Base-by-base conservation (phyloP, 2,113 vertebrate species). In the Tympanuchus pallidicinctus region DNA sequence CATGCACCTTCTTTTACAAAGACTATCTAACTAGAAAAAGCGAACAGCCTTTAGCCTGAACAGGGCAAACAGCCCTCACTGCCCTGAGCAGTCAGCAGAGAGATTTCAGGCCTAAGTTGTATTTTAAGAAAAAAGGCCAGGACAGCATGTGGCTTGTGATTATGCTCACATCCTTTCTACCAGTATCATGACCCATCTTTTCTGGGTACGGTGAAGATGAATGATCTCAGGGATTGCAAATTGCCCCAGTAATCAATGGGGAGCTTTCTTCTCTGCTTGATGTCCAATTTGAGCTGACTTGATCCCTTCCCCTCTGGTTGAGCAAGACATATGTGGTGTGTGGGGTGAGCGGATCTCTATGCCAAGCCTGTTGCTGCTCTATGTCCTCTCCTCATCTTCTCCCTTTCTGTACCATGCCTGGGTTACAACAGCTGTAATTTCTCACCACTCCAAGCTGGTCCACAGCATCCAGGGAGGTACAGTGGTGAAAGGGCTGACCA, bases 81-180 rank as follows among this genome's bases (percentile, higher is more conserved):
- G 38, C 52, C 74, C 16, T 5, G 48, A 69, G 80, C 25, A 82
- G 43, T 72, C 69, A 80, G 14, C 70, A 77, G 61, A 75, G 47
- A 61, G 45, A 42, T 83, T 52, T 38, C 61, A 81, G 61, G 67
- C 50, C 40, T 70, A 67, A 61, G 54, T 52, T 70, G 50, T 1
- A 85, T 64, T 17, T 81, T 45, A 54, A 77, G 69, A 74, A 59
- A 24, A 80, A 88, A 84, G 38, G 59, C 61, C 83, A 92, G 73
- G 38, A 28, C 60, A 89, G 59, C 70, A 50, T 43, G 82, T 60
- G 63, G 59, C 47, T 67, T 76, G 45, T 50, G 75, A 27, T 86
- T 24, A 48, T 8, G 32, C 6, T 86, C 71, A 15, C 64, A 61
- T 64, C 30, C 65, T 50, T 40, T 67, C 47, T 50, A 18, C 32